Base-by-base conservation (phyloP, 2,113 vertebrate species). In the Tychaedon coryphoeus region DNA sequence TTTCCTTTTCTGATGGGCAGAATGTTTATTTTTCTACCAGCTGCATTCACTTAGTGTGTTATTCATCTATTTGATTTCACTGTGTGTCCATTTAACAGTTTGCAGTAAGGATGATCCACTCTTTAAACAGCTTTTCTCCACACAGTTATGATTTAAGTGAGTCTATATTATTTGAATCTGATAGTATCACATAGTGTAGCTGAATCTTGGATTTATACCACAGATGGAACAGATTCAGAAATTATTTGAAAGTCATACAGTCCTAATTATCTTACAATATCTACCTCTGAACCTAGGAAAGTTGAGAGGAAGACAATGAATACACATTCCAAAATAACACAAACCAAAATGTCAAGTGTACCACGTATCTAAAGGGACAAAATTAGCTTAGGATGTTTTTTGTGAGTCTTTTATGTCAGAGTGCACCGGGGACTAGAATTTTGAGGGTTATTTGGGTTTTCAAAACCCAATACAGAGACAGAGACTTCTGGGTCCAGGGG, bases 31-130 rank as follows among this genome's bases (percentile, higher is more conserved):
- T 71, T 96, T 95, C 72, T 67, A 76, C 88, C 95, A 97, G 88
- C 92, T 97, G 91, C 86, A 88, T 93, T 90, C 94, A 88, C 89
- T 97, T 95, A 93, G 61, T n/a, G 19, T 66, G 74, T 91, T 95
- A 83, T 60, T 95, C 54, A 73, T 87, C 65, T 79, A 8, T 81
- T 94, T 91, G 76, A n/a, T 94, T 95, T 96, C 48, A 65, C 60
- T 87, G 29, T 48, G 62, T 57, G 36, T 48, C 23, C 75, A 36
- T 95, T 93, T 94, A 86, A 78, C 56, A 91, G 86, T 90, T 84
- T 95, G 69, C 43, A 80, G 25, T 10, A 67, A 67, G 53, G 80
- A 89, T 0, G 5, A 81, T 74, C 47, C 16, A 48, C 57, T 74
- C 85, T 88, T 86, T 48, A 86, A 86, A 86, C 51, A 83, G 29